Conservation (phyloP, 2,797 vertebrate genomes). For the Kryptopterus vitreolus region DNA sequence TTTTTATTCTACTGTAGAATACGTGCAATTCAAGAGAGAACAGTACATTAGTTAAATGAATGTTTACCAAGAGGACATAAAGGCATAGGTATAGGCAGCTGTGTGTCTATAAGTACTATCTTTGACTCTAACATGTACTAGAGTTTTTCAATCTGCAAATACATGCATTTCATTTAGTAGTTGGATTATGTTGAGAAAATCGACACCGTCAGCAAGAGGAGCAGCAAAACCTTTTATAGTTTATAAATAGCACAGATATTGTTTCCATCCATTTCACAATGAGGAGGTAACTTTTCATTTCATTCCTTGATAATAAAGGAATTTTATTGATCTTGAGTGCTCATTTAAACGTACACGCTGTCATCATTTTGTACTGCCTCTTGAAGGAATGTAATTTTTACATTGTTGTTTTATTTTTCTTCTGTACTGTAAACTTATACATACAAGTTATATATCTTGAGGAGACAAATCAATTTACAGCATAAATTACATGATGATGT, state of each 20-base stretch:
- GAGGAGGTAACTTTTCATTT: neutral
- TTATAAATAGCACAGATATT: neutral
- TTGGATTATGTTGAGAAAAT: neutral
- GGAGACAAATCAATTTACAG: no score
- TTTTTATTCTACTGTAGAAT: neutral
- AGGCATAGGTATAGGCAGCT: neutral
- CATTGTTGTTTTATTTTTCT: no score
- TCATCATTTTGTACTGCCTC: neutral
- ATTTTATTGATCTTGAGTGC: no score
- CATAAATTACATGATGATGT: no score
- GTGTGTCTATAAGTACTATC: no score
- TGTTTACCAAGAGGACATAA: neutral
- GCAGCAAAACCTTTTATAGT: no score
- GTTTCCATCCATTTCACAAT: neutral
- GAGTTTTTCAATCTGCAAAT: no score
- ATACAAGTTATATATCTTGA: no score
- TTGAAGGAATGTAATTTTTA: no score
- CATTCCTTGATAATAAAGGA: neutral
- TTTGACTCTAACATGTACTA: no score
- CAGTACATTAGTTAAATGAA: neutral
- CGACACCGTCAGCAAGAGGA: no score
- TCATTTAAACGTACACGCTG: neutral
- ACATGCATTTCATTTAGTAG: neutral
- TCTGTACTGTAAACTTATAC: no score
- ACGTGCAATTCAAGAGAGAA: neutral